A percentile compares a stretch with the other conserved stretches of the same genome.
Evolutionary conservation across 2,797 vertebrate species (phyloP).

Genomic region (Epinephelus malabaricus): DNA sequence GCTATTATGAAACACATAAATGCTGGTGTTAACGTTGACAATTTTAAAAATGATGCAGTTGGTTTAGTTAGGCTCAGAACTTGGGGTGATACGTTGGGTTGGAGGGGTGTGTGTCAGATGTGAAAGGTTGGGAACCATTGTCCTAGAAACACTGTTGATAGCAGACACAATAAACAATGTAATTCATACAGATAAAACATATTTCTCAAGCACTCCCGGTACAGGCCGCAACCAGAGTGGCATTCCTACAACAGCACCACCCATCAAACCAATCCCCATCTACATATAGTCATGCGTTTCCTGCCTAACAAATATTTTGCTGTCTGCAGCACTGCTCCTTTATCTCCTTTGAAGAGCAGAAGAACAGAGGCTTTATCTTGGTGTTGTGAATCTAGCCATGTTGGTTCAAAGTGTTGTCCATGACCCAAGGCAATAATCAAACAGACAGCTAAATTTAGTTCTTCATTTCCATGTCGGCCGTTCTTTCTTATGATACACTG

Average conservation of each 20-base stretch:
- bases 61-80: too few relatives aligned
- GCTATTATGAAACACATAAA: too few relatives aligned
- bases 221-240: constrained; percentile 1
- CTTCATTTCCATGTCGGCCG: constrained; percentile 43
- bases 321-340: constrained; percentile 39
- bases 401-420: constrained; percentile 60
- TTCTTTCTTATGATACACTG: constrained; percentile 23
- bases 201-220: neutral
- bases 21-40: too few relatives aligned
- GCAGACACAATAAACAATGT: neutral
- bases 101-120: neutral
- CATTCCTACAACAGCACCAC: constrained; percentile 18
- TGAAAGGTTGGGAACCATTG: too few relatives aligned
- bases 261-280: constrained; percentile 22
- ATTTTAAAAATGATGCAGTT: too few relatives aligned
- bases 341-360: constrained; percentile 59
- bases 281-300: constrained; percentile 41
- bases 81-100: neutral
- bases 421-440: constrained; percentile 63
- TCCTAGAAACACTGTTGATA: neutral
- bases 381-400: constrained; percentile 47
- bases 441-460: constrained; percentile 59
- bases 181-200: neutral
- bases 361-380: constrained; percentile 58
- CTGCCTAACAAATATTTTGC: constrained; percentile 50